phyloP scores from a whole-genome alignment of 2,888 invertebrate species.

The Salticus scenicus region DNA sequence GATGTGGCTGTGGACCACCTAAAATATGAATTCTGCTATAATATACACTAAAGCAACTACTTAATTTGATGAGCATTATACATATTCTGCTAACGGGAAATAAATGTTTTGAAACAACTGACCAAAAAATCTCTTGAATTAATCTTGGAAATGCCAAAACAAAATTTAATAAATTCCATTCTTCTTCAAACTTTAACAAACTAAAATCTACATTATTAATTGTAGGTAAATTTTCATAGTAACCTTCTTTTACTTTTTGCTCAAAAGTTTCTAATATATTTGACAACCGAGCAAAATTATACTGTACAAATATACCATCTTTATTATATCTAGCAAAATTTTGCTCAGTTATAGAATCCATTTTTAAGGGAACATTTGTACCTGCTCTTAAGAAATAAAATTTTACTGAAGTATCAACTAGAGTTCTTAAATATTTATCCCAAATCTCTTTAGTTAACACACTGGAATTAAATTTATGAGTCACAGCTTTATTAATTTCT shows the following conservation, averaged over 20 bases:
- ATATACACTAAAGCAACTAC: slow-evolving; percentile 39
- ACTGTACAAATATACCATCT: slow-evolving; percentile 50
- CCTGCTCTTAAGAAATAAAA: slow-evolving; percentile 37
- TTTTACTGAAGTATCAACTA: slow-evolving; percentile 36
- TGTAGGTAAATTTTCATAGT: slow-evolving; percentile 21
- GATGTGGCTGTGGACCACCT: slow-evolving; percentile 43
- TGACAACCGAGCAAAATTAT: slow-evolving; percentile 52
- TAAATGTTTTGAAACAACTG: background rate
- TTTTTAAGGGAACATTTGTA: slow-evolving; percentile 20
- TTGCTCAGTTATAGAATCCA: background rate
- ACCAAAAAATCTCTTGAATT: slow-evolving; percentile 18
- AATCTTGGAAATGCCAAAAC: slow-evolving; percentile 38
- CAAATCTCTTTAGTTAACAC: slow-evolving; percentile 11
- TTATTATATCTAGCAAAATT: background rate
- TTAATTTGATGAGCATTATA: slow-evolving; percentile 36
- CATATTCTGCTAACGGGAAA: slow-evolving; percentile 28
- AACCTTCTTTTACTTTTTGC: slow-evolving; percentile 32
- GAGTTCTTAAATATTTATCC: slow-evolving; percentile 3
- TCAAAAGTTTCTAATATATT: slow-evolving; percentile 52
- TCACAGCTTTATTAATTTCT: slow-evolving; percentile 32
- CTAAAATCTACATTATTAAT: slow-evolving; percentile 35
- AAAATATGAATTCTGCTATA: slow-evolving; percentile 53
- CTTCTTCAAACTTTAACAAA: slow-evolving; percentile 42
- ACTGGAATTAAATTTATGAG: slow-evolving; percentile 25
- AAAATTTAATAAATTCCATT: slow-evolving; percentile 48